These are phyloP conservation scores for Campylomormyrus numenius DNA, from an alignment of 2,113 vertebrate species.

Conservation along the genomic window DNA sequence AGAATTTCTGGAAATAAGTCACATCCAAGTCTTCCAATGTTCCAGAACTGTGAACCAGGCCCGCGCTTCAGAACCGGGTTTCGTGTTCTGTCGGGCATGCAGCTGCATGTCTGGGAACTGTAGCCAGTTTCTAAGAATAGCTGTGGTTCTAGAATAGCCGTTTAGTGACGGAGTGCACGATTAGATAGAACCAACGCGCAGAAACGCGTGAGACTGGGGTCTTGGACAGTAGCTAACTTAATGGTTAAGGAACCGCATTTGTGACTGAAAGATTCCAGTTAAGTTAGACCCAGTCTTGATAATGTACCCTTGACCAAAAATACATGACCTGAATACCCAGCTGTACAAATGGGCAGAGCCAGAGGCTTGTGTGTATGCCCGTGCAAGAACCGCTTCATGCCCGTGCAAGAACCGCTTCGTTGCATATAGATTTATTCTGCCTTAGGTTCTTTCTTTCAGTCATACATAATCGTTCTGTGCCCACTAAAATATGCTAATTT, in stretches of 20 bases:
- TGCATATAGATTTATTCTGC: not conserved
- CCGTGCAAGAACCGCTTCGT: not conserved
- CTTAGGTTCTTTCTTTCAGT: not conserved
- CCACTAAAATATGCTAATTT: not conserved
- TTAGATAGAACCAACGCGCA: conserved; percentile 23
- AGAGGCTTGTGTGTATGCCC: not conserved
- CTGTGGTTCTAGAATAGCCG: conserved; percentile 47
- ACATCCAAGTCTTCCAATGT: not conserved
- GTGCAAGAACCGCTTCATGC: not conserved
- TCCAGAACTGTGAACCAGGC: not conserved
- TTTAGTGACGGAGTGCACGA: conserved; percentile 50
- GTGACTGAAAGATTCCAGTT: not conserved
- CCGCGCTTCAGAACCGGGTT: conserved; percentile 48
- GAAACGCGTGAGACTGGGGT: not conserved
- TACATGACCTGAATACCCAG: not conserved
- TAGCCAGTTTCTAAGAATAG: conserved; percentile 60
- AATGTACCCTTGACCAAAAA: not conserved
- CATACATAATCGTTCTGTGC: not conserved
- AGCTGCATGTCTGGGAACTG: conserved; percentile 55
- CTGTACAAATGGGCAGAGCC: not conserved
- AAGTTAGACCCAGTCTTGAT: not conserved
- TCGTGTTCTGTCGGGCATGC: conserved; percentile 59
- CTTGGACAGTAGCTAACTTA: not conserved
- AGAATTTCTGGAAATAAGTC: not conserved
- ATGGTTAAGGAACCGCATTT: not conserved